Percentiles rank a stretch among this genome's conserved stretches.
Evolutionary conservation across 2,113 vertebrate species (phyloP).

Genomic region (Channa argus): DNA sequence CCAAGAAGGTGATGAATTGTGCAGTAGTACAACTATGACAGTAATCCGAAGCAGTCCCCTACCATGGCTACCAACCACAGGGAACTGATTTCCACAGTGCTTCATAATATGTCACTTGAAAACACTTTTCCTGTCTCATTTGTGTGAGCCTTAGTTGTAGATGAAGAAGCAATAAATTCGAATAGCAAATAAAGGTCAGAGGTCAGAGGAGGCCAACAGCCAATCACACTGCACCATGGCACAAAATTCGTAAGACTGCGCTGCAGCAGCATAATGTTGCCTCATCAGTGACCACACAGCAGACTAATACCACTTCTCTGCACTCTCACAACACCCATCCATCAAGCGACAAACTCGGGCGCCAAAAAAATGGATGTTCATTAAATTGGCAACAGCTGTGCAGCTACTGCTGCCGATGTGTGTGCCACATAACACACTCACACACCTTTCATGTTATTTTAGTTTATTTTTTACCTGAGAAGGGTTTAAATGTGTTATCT

Average conservation of each 20-base stretch:
- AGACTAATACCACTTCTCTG: constrained; percentile 5
- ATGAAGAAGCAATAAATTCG: constrained; percentile 5
- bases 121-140: not conserved
- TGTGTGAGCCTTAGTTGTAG: constrained; percentile 16
- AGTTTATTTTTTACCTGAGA: too few relatives aligned
- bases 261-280: constrained; percentile 10
- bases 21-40: constrained; percentile 54
- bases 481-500: too few relatives aligned
- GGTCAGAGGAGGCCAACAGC: not conserved
- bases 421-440: constrained; percentile 1
- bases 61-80: constrained; percentile 38
- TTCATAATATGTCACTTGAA: constrained; percentile 30
- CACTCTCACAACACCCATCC: constrained; percentile 13
- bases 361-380: constrained; percentile 39
- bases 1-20: constrained; percentile 65
- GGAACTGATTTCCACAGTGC: constrained; percentile 26
- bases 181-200: constrained; percentile 19
- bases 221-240: constrained; percentile 4
- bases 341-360: constrained; percentile 41
- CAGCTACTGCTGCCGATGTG: constrained; percentile 1
- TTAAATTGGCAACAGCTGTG: constrained; percentile 26
- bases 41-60: constrained; percentile 59
- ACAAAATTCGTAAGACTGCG: not conserved
- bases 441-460: not conserved
- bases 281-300: constrained; percentile 15